Evolutionary conservation across 2,888 invertebrate genomes (phyloP), one percentile per base, ranked within the genome.

Genomic region (Drosophila algonquin): DNA sequence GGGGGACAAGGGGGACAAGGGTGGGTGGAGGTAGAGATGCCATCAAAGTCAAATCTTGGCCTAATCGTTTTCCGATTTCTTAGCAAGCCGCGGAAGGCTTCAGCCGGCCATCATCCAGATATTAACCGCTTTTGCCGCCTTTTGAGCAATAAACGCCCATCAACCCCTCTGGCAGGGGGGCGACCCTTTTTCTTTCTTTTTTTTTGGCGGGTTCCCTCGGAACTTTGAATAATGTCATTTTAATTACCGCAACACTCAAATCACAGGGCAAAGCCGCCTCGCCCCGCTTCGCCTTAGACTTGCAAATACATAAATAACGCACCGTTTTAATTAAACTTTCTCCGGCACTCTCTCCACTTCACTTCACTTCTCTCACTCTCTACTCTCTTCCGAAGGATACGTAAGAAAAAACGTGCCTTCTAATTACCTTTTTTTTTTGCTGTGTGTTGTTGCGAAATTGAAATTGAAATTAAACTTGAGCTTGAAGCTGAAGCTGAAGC

Each of bases 11-110:
- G 21, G 50, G 50, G 27, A 35, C 1, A 27, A 1, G 8, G 35
- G 5, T 21, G 2, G 21, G 21, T 18, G 18, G 18, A 18, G 35
- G 3, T 0, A 1, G 3, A 52, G 54, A 45, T 27, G 30, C 55
- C 55, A 65, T 55, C 59, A 67, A 67, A 67, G 67, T 67, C 59
- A 81, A 77, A 77, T 87, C 81, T 84, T 81, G 57, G 82, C 74
- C 86, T 85, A 87, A 84, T 84, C 83, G 87, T 71, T 84, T 82
- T 87, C 85, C 87, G 86, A 87, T 87, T 87, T 75, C 79, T 67
- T 76, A 76, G 75, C 76, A 53, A 73, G 64, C 75, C 73, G 63
- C 70, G 63, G 65, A 78, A 81, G 77, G 72, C 51, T 24, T 21
- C 35, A 7, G 9, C 77, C 24, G 24, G 24, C 24, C 24, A 24